A percentile compares a stretch with the other conserved stretches of the same genome.
Conservation (phyloP, 2,113 vertebrate genomes). For the Chionomys nivalis region DNA sequence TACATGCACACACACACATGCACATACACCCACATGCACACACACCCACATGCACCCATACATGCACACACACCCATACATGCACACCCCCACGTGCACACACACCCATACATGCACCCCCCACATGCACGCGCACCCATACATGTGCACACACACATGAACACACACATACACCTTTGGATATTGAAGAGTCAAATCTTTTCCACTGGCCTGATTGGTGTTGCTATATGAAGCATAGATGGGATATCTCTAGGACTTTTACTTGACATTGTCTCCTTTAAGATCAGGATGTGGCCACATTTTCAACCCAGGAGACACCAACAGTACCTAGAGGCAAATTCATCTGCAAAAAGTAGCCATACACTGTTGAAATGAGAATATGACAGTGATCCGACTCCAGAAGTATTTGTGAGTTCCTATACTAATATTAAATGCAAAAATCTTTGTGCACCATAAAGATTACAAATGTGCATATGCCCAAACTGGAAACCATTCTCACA, state of each 20-base stretch:
- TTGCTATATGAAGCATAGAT: background rate
- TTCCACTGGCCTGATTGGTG: background rate
- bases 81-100: too few relatives aligned
- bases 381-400: background rate
- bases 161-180: background rate
- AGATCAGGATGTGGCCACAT: slow-evolving; percentile 31
- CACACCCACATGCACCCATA: too few relatives aligned
- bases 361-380: background rate
- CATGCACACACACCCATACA: too few relatives aligned
- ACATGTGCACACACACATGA: background rate
- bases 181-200: slow-evolving; percentile 1
- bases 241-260: background rate
- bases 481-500: slow-evolving; percentile 33
- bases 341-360: background rate
- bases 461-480: background rate
- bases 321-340: slow-evolving; percentile 35
- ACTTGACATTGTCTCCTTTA: background rate
- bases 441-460: slow-evolving; percentile 39
- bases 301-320: slow-evolving; percentile 37
- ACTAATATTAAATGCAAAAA: slow-evolving; percentile 41
- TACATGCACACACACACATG: too few relatives aligned
- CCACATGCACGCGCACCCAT: background rate
- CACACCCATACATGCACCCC: background rate
- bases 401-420: slow-evolving; percentile 1
- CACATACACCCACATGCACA: too few relatives aligned